A percentile compares a stretch with the other conserved stretches of the same genome.
Evolutionary conservation across 2,113 vertebrate genomes (phyloP).

Genomic region (Carassius gibelio): DNA sequence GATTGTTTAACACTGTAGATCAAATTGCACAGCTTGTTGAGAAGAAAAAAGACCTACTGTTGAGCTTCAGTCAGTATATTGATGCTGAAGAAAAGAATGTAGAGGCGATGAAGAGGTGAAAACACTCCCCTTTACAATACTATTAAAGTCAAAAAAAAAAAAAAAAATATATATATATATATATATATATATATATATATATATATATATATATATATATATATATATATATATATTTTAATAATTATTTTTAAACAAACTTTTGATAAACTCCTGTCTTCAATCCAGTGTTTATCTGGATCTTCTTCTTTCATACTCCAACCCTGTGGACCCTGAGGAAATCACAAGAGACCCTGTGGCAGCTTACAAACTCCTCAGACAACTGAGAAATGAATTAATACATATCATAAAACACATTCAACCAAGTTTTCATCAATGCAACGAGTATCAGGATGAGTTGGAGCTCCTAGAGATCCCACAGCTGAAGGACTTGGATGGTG

Average conservation of each 20-base stretch:
- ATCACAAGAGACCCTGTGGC: neutral
- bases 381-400: neutral
- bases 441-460: neutral
- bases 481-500: constrained; percentile 16
- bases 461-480: neutral
- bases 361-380: neutral
- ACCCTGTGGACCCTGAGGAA: neutral
- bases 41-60: no score
- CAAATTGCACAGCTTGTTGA: no score
- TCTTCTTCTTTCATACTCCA: neutral
- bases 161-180: no score
- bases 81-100: no score
- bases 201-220: no score
- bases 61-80: no score
- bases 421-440: neutral
- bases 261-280: neutral
- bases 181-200: no score
- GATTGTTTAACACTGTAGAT: no score
- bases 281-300: neutral
- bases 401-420: neutral
- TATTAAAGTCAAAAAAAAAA: no score
- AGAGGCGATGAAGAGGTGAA: no score
- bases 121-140: no score
- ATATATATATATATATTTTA: no score
- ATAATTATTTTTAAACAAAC: neutral